Base-by-base conservation (phyloP, 2,797 vertebrate genomes). In the Rallus crepitans region DNA sequence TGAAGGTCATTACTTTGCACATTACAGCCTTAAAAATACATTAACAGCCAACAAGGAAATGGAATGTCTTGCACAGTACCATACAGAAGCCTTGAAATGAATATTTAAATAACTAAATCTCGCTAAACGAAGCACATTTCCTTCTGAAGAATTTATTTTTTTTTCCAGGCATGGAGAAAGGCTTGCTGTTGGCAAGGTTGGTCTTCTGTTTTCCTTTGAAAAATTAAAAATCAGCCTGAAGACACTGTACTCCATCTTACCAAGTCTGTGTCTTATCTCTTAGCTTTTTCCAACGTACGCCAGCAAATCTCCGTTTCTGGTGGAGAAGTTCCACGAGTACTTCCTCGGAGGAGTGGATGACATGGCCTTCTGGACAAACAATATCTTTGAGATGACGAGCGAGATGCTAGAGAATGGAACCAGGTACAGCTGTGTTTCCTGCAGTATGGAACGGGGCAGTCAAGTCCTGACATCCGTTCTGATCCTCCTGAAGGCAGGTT, bases 261-360 rank as follows among this genome's bases (percentile, higher is more conserved):
- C 82, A 50, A 91, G 17, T 33, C 28, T 33, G n/a, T 57, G 80
- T 23, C 88, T 78, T 81, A 14, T 86, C 63, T 82, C 66, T 21
- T 37, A 98, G 98, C 97, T 98, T 65, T 98, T 98, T 39, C 94
- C 98, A 55, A 82, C 93, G 7, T 98, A 96, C 61, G 97, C 98
- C 59, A 84, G 68, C 11, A 98, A 98, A 91, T 98, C 98, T 21
- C 97, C 98, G 0, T 98, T 98, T 94, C 85, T 98, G 93, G 98
- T 98, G 93, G 98, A 98, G 47, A 98, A 97, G 52, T 98, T 98
- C 94, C 95, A 98, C 8, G 98, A 98, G 15, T 98, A 98, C 95
- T 98, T 98, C 92, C 97, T 98, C 1, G 98, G 98, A 80, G 98
- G 98, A 56, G 93, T 98, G 75, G 98, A 98, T 92, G 98, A 98